Percentiles rank a stretch among this genome's conserved stretches.
Conservation (phyloP, 2,113 vertebrate species). For the Cyanistes caeruleus region DNA sequence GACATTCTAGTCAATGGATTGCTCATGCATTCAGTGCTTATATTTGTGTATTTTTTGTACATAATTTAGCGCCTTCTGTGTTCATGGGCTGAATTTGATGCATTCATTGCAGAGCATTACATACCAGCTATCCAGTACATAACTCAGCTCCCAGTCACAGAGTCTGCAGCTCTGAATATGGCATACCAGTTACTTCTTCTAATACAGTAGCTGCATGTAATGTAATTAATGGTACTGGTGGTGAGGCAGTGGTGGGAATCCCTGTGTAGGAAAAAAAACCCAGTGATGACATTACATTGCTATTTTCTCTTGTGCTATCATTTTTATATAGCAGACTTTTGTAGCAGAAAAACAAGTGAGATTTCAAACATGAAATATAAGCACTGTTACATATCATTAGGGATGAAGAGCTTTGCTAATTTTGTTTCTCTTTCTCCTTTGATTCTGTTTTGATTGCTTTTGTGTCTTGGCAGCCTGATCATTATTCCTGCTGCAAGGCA, state of each 20-base stretch:
- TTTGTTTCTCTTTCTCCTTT: conserved; percentile 38
- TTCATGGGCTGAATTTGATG: neutral
- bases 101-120: neutral
- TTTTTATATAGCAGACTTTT: neutral
- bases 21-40: neutral
- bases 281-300: neutral
- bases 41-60: neutral
- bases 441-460: conserved; percentile 63
- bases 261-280: neutral
- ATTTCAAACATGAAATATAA: conserved; percentile 5
- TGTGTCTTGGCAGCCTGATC: conserved; percentile 77
- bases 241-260: neutral
- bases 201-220: neutral
- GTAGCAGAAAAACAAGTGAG: neutral
- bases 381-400: neutral
- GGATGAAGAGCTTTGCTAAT: neutral
- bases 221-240: neutral
- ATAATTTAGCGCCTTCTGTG: neutral
- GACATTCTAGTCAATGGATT: neutral
- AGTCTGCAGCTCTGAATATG: neutral
- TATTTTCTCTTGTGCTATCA: neutral
- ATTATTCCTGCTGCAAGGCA: conserved; percentile 83
- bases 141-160: neutral
- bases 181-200: neutral
- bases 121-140: neutral